phyloP scores from a whole-genome alignment of 2,888 invertebrate species.

The Monochamus alternatus region DNA sequence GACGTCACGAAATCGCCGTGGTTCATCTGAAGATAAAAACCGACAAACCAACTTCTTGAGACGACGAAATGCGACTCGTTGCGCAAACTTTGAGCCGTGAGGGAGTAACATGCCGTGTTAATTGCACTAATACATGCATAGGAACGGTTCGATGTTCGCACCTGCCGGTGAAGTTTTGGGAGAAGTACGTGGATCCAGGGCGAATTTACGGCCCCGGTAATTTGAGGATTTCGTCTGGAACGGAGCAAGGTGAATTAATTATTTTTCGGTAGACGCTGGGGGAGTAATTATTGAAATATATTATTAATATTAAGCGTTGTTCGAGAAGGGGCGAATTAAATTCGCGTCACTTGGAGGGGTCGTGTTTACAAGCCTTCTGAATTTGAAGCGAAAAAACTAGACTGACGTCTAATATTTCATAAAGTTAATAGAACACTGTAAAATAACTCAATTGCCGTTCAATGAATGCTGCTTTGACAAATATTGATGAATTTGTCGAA shows the following conservation, averaged over 20 bases:
- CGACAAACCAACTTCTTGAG: not conserved
- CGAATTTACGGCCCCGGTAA: constrained; percentile 5
- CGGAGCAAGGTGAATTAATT: constrained; percentile 12
- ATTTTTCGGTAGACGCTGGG: constrained; percentile 3
- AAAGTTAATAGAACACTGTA: too few relatives aligned
- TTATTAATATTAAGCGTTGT: constrained; percentile 2
- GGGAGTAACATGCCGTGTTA: constrained; percentile 55
- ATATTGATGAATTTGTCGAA: too few relatives aligned
- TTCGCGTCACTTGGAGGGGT: not conserved
- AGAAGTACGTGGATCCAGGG: constrained; percentile 9
- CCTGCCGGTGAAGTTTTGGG: constrained; percentile 14
- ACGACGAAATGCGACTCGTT: constrained; percentile 39
- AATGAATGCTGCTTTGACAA: too few relatives aligned
- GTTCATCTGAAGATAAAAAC: not conserved
- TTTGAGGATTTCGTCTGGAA: constrained; percentile 9
- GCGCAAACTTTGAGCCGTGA: constrained; percentile 57
- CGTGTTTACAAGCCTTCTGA: too few relatives aligned
- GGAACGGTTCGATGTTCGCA: constrained; percentile 38
- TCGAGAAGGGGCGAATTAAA: not conserved
- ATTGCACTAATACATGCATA: constrained; percentile 56
- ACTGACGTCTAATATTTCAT: too few relatives aligned
- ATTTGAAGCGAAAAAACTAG: too few relatives aligned
- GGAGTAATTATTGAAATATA: constrained; percentile 7
- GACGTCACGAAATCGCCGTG: too few relatives aligned
- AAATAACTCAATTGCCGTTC: too few relatives aligned